phyloP scores from a whole-genome alignment of 2,797 vertebrate genomes.

The Artibeus lituratus region DNA sequence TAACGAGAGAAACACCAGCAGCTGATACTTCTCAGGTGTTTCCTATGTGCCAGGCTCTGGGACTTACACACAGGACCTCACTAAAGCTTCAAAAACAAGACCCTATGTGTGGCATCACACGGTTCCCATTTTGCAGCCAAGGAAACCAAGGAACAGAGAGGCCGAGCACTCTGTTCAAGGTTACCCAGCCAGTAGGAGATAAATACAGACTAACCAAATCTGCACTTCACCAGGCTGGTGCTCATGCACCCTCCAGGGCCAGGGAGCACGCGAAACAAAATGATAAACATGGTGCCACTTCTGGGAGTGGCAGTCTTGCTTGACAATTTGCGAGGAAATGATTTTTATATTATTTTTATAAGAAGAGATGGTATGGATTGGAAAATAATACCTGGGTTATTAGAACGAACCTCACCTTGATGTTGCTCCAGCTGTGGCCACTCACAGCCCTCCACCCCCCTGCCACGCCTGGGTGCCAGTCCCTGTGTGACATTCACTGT shows the following conservation, averaged over 20 bases:
- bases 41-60: not conserved
- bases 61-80: not conserved
- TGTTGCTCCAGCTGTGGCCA: not conserved
- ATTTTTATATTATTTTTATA: slow-evolving; percentile 6
- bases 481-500: not conserved
- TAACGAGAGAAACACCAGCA: not conserved
- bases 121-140: not conserved
- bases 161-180: not conserved
- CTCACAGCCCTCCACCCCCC: not conserved
- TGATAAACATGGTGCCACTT: not conserved
- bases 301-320: not conserved
- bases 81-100: not conserved
- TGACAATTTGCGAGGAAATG: not conserved
- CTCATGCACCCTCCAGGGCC: not conserved
- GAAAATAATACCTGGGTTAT: not conserved
- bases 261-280: not conserved
- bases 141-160: not conserved
- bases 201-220: not conserved
- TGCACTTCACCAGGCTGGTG: not conserved
- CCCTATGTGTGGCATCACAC: not conserved
- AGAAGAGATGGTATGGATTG: not conserved
- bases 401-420: not conserved
- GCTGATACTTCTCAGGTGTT: not conserved
- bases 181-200: not conserved
- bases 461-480: too few relatives aligned